Evolutionary conservation across 2,797 vertebrate genomes (phyloP).

Genomic region (Masticophis lateralis): DNA sequence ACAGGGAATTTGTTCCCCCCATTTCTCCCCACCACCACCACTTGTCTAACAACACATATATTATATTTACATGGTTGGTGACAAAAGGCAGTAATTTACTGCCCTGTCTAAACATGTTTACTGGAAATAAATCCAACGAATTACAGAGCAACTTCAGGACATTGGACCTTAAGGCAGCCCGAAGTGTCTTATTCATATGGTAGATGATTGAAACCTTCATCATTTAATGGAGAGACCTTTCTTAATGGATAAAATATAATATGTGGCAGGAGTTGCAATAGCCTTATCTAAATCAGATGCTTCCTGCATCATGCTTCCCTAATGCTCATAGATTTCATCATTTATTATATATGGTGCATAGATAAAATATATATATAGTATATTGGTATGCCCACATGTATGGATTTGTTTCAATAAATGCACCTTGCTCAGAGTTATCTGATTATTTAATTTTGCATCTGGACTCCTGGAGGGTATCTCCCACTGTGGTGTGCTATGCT

Average conservation of each 20-base stretch:
- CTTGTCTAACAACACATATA: neutral
- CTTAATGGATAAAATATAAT: neutral
- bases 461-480: neutral
- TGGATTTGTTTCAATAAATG: neutral
- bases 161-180: neutral
- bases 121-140: neutral
- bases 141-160: neutral
- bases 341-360: neutral
- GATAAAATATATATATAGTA: neutral
- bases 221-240: neutral
- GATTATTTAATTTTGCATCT: neutral
- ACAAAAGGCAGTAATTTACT: constrained; percentile 4
- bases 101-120: neutral
- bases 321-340: neutral
- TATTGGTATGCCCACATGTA: neutral
- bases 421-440: neutral
- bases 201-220: neutral
- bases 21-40: neutral
- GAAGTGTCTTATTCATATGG: neutral
- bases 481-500: neutral
- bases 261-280: neutral
- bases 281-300: neutral
- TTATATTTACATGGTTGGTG: constrained; percentile 36
- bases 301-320: neutral
- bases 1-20: constrained; percentile 51